A percentile compares a stretch with the other conserved stretches of the same genome.
Conservation (phyloP, 2,113 vertebrate species). For the Hippocampus zosterae region DNA sequence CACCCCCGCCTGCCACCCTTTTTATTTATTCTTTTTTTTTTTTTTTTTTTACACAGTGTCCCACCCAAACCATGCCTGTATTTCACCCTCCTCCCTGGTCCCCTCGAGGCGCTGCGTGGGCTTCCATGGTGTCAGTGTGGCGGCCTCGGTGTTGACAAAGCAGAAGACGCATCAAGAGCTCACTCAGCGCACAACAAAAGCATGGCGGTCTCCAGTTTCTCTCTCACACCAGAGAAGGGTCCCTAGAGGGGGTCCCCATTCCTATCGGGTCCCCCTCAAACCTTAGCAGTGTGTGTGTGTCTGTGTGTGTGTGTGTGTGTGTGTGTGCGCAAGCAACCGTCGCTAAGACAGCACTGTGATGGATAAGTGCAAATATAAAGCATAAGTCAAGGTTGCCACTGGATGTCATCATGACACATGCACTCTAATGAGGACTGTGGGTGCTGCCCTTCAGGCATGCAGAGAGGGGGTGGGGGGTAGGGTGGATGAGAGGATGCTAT, state of each 20-base stretch:
- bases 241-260: not conserved
- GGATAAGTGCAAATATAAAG: slow-evolving; percentile 65
- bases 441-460: slow-evolving; percentile 46
- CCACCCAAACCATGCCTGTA: slow-evolving; percentile 42
- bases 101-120: slow-evolving; percentile 27
- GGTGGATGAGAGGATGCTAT: slow-evolving; percentile 41
- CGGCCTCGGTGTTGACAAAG: slow-evolving; percentile 73
- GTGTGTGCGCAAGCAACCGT: slow-evolving; percentile 28
- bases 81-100: slow-evolving; percentile 27
- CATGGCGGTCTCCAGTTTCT: not conserved
- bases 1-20: slow-evolving; percentile 38
- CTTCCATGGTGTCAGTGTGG: slow-evolving; percentile 58
- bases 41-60: slow-evolving; percentile 36
- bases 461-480: slow-evolving; percentile 13
- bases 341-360: slow-evolving; percentile 55
- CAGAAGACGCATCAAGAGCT: slow-evolving; percentile 72
- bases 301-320: slow-evolving; percentile 24
- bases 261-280: slow-evolving; percentile 6
- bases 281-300: slow-evolving; percentile 29
- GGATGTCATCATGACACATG: slow-evolving; percentile 66
- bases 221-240: not conserved
- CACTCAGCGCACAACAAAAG: slow-evolving; percentile 49
- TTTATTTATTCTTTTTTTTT: slow-evolving; percentile 47
- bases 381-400: slow-evolving; percentile 64
- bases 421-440: slow-evolving; percentile 68